Evolutionary conservation across 2,888 invertebrate species (phyloP).

Genomic region (Microdon myrmicae): DNA sequence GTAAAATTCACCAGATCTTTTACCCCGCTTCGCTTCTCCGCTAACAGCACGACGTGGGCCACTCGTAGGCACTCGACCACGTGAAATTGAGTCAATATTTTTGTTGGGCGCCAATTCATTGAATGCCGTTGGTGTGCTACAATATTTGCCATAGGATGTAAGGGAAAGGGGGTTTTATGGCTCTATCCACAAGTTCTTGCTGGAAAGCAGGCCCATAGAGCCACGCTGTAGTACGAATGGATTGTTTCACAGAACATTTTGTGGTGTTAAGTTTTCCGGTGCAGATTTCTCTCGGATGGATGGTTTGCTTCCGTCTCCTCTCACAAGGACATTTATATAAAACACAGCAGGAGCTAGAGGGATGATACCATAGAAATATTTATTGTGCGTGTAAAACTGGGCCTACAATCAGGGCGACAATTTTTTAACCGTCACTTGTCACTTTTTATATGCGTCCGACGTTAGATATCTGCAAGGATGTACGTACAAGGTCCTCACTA

Average conservation of each 20-base stretch:
- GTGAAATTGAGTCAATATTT: conserved; percentile 34
- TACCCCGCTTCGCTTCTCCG: conserved; percentile 30
- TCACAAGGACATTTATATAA: no score
- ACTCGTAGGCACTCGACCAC: conserved; percentile 20
- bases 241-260: conserved; percentile 45
- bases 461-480: no score
- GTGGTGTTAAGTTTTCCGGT: conserved; percentile 46
- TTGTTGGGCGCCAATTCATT: conserved; percentile 45
- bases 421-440: no score
- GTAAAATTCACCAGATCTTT: conserved; percentile 34
- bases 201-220: no score
- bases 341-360: no score
- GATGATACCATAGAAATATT: no score
- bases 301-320: no score
- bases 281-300: conserved; percentile 37
- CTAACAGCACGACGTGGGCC: neutral
- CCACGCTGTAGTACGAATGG: conserved; percentile 45
- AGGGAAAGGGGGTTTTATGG: conserved; percentile 20
- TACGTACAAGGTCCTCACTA: no score
- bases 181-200: no score
- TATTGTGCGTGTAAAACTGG: no score
- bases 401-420: no score
- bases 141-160: conserved; percentile 27
- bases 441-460: no score
- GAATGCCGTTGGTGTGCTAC: conserved; percentile 23